phyloP scores from a whole-genome alignment of 2,888 invertebrate species.

The Luffia ferchaultella region DNA sequence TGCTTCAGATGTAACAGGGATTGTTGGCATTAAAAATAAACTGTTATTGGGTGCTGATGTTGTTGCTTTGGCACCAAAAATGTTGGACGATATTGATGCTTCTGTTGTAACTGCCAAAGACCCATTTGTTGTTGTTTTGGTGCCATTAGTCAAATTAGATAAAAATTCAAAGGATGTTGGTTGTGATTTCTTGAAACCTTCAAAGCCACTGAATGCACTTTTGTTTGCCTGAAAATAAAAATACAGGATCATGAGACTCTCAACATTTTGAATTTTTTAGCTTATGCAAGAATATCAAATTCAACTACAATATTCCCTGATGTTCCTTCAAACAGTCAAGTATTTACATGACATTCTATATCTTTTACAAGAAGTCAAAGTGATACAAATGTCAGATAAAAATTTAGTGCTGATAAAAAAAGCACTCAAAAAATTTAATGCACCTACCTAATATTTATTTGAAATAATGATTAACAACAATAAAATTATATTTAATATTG shows the following conservation, averaged over 20 bases:
- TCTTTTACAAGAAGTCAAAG: not conserved
- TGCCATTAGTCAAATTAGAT: slow-evolving; percentile 59
- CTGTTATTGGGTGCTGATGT: slow-evolving; percentile 19
- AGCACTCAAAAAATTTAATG: no score
- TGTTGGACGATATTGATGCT: slow-evolving; percentile 27
- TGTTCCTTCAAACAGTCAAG: not conserved
- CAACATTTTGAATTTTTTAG: no score
- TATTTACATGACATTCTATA: not conserved
- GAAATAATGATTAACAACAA: no score
- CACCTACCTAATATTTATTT: no score
- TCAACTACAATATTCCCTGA: no score
- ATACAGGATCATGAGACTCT: not conserved
- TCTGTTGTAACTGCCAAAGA: slow-evolving; percentile 27
- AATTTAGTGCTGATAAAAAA: no score
- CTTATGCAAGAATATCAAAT: no score
- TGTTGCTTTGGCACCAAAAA: slow-evolving; percentile 27
- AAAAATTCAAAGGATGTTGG: slow-evolving; percentile 68
- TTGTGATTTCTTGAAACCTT: slow-evolving; percentile 67
- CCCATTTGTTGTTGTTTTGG: slow-evolving; percentile 35
- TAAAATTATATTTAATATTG: no score
- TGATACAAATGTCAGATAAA: not conserved
- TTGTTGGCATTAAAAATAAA: slow-evolving; percentile 13
- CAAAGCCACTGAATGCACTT: slow-evolving; percentile 75
- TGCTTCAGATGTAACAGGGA: slow-evolving; percentile 18
- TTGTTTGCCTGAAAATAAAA: slow-evolving; percentile 45